A percentile compares a stretch with the other conserved stretches of the same genome.
Evolutionary conservation across 2,888 invertebrate genomes (phyloP).

Genomic region (Sarcophaga rosellei): DNA sequence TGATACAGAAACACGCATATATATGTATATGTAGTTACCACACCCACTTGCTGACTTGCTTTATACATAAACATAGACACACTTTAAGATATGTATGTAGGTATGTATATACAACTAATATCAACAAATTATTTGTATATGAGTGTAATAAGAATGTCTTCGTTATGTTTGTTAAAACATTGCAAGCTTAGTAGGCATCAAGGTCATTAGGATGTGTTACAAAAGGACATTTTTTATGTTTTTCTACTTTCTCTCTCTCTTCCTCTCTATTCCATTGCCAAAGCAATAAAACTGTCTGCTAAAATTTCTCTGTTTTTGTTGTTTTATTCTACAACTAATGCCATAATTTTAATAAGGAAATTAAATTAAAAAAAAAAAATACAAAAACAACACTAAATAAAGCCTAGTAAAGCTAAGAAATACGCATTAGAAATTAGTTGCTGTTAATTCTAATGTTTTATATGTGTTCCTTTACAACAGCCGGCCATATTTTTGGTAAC

Average conservation of each 20-base stretch:
- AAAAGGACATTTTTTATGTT: conserved; percentile 54
- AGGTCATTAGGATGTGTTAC: conserved; percentile 62
- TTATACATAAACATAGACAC: neutral
- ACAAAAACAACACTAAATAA: neutral
- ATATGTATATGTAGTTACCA: neutral
- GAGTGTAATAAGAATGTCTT: conserved; percentile 1
- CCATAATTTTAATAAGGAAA: conserved; percentile 38
- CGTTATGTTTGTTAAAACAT: conserved; percentile 25
- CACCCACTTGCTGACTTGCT: neutral
- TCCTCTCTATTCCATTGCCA: neutral
- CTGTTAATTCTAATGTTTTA: conserved; percentile 34
- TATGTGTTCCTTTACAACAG: conserved; percentile 12
- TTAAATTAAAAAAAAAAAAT: conserved; percentile 16
- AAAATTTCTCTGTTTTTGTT: conserved; percentile 48
- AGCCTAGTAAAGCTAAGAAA: neutral
- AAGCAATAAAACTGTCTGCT: conserved; percentile 66
- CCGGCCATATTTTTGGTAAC: conserved; percentile 25
- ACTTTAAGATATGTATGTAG: neutral
- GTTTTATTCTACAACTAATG: neutral
- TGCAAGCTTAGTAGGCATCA: conserved; percentile 54
- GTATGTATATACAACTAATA: neutral
- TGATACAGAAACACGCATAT: conserved; percentile 9
- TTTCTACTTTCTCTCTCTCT: conserved; percentile 3
- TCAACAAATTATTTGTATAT: neutral
- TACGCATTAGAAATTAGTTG: conserved; percentile 40